Evolutionary conservation across 2,113 vertebrate genomes (phyloP).

Genomic region (Paracanthobrama guichenoti): DNA sequence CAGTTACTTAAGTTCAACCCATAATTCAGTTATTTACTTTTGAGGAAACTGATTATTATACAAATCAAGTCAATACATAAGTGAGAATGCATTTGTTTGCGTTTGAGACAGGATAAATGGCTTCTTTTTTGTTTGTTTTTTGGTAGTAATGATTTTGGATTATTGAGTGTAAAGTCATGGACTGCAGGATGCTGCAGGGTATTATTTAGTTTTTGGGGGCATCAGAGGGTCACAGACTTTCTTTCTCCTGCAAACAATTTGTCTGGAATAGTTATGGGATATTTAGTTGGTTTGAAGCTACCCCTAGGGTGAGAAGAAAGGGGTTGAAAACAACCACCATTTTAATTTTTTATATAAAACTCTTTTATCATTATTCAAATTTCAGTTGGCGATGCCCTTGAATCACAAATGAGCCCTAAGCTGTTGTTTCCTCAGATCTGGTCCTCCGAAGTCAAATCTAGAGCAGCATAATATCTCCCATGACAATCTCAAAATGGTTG

Average conservation of each 20-base stretch:
- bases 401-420: constrained; percentile 31
- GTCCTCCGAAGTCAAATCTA: neutral
- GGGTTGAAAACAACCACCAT: constrained; percentile 15
- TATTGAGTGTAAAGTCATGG: constrained; percentile 3
- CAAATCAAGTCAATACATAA: neutral
- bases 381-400: constrained; percentile 34
- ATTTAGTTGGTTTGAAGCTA: neutral
- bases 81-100: neutral
- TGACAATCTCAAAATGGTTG: neutral
- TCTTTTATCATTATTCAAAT: constrained; percentile 45
- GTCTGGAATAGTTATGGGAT: neutral
- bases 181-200: neutral
- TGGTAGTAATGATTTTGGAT: neutral
- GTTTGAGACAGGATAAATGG: neutral
- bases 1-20: neutral
- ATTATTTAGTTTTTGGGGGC: constrained; percentile 11
- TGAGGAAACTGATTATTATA: neutral
- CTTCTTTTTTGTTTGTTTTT: constrained; percentile 1
- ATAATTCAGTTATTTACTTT: constrained; percentile 4
- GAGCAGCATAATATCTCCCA: constrained; percentile 14
- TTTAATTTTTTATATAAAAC: neutral
- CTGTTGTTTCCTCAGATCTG: constrained; percentile 34
- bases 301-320: neutral
- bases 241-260: neutral
- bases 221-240: constrained; percentile 22